A percentile compares a stretch with the other conserved stretches of the same genome.
phyloP scores from a whole-genome alignment of 2,888 invertebrate species.

The Eristalis tenax region DNA sequence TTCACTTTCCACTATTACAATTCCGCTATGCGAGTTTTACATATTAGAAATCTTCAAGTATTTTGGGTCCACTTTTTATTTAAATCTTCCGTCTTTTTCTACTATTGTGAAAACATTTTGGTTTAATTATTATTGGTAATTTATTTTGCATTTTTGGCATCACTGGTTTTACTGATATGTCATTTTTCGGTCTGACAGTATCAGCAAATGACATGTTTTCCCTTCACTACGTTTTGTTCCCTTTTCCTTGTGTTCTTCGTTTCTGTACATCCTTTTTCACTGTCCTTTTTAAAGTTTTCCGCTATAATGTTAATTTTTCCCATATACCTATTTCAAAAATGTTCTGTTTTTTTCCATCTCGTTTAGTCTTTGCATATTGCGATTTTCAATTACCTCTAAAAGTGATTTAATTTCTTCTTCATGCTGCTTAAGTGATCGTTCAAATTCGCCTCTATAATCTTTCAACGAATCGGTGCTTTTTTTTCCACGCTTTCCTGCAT shows the following conservation, averaged over 20 bases:
- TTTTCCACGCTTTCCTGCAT: no score
- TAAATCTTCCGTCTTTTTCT: slow-evolving; percentile 2
- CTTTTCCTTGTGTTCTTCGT: not conserved
- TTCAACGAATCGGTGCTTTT: no score
- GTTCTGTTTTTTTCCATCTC: slow-evolving; percentile 1
- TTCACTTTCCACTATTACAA: no score
- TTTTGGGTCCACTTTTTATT: not conserved
- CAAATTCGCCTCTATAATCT: no score
- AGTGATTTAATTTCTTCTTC: not conserved
- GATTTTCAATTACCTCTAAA: not conserved
- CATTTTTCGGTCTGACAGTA: not conserved
- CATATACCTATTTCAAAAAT: not conserved
- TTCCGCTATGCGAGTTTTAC: no score
- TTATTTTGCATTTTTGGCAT: slow-evolving; percentile 10
- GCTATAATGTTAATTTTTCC: not conserved
- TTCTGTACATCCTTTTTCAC: not conserved
- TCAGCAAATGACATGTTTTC: slow-evolving; percentile 7
- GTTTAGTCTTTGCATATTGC: not conserved
- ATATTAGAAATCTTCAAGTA: not conserved
- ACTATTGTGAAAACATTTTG: not conserved
- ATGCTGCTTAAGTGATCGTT: not conserved
- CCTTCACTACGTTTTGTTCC: not conserved
- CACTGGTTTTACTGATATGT: not conserved
- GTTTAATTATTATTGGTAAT: not conserved
- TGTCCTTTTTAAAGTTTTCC: not conserved